These are phyloP conservation scores for Muscicapa striata DNA, from an alignment of 2,797 vertebrate genomes.

Conservation along the genomic window DNA sequence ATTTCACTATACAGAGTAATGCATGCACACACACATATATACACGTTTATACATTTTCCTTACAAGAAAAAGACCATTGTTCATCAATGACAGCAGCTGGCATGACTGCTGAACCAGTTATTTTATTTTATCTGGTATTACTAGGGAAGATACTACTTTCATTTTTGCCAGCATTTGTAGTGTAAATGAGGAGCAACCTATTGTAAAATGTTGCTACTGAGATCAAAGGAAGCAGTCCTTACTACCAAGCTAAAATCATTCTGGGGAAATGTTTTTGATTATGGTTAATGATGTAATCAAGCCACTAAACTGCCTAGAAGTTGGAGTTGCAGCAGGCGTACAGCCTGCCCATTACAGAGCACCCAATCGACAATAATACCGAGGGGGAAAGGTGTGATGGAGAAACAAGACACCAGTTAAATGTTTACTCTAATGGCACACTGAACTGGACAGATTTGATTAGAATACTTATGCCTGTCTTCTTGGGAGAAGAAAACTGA, in stretches of 20 bases:
- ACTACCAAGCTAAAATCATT: conserved; percentile 80
- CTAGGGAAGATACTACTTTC: conserved; percentile 70
- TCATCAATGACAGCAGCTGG: conserved; percentile 59
- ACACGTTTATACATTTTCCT: not conserved
- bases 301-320: conserved; percentile 75
- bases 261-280: conserved; percentile 83
- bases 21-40: too few relatives aligned
- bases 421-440: conserved; percentile 71
- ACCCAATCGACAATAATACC: conserved; percentile 57
- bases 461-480: conserved; percentile 59
- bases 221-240: conserved; percentile 83
- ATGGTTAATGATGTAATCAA: conserved; percentile 86
- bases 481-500: conserved; percentile 49
- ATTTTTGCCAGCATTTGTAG: conserved; percentile 80
- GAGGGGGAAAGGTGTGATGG: conserved; percentile 49
- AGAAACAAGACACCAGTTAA: conserved; percentile 66
- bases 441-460: conserved; percentile 66
- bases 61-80: conserved; percentile 41
- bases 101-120: conserved; percentile 61
- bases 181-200: conserved; percentile 81
- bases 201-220: conserved; percentile 79
- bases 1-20: not conserved
- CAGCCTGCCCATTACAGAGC: conserved; percentile 64
- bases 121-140: conserved; percentile 73
- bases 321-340: conserved; percentile 72